These are phyloP conservation scores for Lepetodrilus schrolli DNA, from an alignment of 2,888 invertebrate genomes.

Conservation along the genomic window DNA sequence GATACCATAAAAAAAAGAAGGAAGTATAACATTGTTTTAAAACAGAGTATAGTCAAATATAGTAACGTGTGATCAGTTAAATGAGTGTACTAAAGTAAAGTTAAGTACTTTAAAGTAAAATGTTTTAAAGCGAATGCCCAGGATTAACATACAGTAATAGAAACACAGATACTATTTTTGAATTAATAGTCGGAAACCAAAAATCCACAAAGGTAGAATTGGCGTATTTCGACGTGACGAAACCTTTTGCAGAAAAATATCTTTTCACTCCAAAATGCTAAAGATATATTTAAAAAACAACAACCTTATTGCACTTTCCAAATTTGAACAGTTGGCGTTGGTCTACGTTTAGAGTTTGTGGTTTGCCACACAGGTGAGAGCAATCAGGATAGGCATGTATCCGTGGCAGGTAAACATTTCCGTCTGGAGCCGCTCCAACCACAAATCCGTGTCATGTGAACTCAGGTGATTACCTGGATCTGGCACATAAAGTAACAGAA, in stretches of 20 bases:
- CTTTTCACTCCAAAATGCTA: constrained; percentile 18
- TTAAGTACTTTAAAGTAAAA: too few relatives aligned
- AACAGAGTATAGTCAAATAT: too few relatives aligned
- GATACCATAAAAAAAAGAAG: too few relatives aligned
- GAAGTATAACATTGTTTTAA: too few relatives aligned
- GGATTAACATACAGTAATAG: too few relatives aligned
- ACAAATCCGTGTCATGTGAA: neutral
- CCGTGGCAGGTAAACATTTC: neutral
- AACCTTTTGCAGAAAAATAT: neutral
- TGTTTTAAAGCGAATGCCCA: too few relatives aligned
- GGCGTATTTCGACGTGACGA: too few relatives aligned
- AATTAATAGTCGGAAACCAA: too few relatives aligned
- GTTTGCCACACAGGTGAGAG: constrained; percentile 20
- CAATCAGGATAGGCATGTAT: neutral
- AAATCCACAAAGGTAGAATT: too few relatives aligned
- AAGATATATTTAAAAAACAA: constrained; percentile 26
- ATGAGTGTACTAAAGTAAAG: too few relatives aligned
- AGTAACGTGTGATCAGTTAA: too few relatives aligned
- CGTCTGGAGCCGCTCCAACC: neutral
- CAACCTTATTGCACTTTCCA: neutral
- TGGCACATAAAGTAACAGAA: neutral
- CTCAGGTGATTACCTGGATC: neutral
- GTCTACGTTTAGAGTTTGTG: constrained; percentile 19
- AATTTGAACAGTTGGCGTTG: neutral
- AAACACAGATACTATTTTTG: too few relatives aligned